Percentiles rank a stretch among this genome's conserved stretches.
Evolutionary conservation across 2,113 vertebrate genomes (phyloP).

Genomic region (Zapus hudsonius): DNA sequence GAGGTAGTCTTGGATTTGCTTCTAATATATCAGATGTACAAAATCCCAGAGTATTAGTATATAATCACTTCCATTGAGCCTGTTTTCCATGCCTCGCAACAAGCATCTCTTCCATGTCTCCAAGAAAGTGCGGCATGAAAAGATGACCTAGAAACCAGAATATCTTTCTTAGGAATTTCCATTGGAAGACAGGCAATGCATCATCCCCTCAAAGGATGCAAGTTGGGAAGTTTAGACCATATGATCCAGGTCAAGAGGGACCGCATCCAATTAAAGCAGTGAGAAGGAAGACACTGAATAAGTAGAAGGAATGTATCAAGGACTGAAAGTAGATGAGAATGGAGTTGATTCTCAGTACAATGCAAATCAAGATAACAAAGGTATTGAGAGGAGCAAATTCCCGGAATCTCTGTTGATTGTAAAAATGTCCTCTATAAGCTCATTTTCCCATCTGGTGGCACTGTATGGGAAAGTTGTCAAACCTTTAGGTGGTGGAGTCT

Average conservation of each 20-base stretch:
- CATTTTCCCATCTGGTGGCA: too few species aligned
- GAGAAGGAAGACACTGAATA: background rate
- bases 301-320: background rate
- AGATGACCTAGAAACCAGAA: background rate
- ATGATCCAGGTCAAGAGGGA: background rate
- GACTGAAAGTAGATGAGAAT: background rate
- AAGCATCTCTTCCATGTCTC: background rate
- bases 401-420: background rate
- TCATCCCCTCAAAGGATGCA: background rate
- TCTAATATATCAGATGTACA: background rate
- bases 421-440: too few species aligned
- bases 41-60: background rate
- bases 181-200: background rate
- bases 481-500: too few species aligned
- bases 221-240: background rate
- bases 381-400: background rate
- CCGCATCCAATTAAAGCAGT: background rate
- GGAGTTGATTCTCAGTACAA: background rate
- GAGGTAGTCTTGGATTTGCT: slow-evolving; percentile 7
- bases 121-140: slow-evolving; percentile 5
- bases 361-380: background rate
- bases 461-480: too few species aligned
- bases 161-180: background rate
- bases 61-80: background rate
- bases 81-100: background rate